Evolutionary conservation across 2,888 invertebrate species (phyloP), one percentile per base, ranked within the genome.

Genomic region (Dioctria linearis): DNA sequence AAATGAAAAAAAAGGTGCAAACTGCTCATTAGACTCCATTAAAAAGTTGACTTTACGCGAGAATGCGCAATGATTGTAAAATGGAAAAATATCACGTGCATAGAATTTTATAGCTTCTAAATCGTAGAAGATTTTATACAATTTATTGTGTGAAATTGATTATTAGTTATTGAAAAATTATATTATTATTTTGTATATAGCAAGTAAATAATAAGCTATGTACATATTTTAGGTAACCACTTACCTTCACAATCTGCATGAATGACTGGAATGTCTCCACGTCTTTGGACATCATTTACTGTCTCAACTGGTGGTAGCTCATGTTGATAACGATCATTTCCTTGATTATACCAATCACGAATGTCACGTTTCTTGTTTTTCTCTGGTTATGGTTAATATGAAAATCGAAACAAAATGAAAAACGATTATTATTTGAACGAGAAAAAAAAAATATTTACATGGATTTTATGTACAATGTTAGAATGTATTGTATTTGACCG

Each of bases 221-320:
- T n/a, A n/a, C n/a, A n/a, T n/a, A 25, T 25, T 3, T 61, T 61
- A 25, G n/a, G 8, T 25, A 57, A 11, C 2, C 80, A 85, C 84
- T 83, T 87, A 91, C 91, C 90, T 88, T 90, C 90, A 84, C 93
- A 93, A 85, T 92, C 89, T 76, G 91, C 91, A 83, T 91, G 90
- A 65, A 92, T 88, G 80, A 93, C 90, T 51, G 92, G 92, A 84
- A 94, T 94, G 86, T 94, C 94, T 82, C 94, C 94, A 85, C 93
- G 89, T 83, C 90, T 86, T 82, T 90, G 89, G 73, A 86, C 86
- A 82, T 90, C 87, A 84, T 88, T 88, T 85, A 89, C 88, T 37
- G 86, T 87, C 37, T 86, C 86, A 71, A 86, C 85, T n/a, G 87
- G 88, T 83, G 89, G 87, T 51, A 88, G 87, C 4, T 59, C 67